Base-by-base conservation (phyloP, 2,113 vertebrate genomes). In the Dendrocopos noguchii region DNA sequence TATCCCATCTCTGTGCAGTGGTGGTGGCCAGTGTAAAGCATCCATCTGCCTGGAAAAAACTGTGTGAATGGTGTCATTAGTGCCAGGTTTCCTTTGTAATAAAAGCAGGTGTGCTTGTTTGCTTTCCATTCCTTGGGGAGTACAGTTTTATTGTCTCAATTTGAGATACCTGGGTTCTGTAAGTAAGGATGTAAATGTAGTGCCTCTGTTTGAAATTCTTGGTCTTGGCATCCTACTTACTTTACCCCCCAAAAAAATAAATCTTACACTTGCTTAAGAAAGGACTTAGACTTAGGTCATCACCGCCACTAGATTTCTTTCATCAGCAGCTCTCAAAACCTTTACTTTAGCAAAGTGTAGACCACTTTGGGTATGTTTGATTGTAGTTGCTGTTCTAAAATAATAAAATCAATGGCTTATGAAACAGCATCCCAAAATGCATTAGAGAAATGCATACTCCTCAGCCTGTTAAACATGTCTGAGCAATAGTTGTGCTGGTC, bases 371-470 rank as follows among this genome's bases (percentile, higher is more conserved):
- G 8, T 57, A 16, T 72, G 56, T 76, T 79, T 77, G 66, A 42
- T 73, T 0, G 0, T 70, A 66, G 84, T 11, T 84, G 80, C 64
- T 87, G 36, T 87, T 87, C 71, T 94, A 60, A 84, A 91, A 82
- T 61, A 93, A 78, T 86, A 71, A 74, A 91, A 88, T 88, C 73
- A 18, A 88, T 92, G 80, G 29, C 77, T 94, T 92, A 82, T 52
- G 91, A 87, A 96, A 88, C 66, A 85, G 64, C 79, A 64, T 36
- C 76, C 42, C 71, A 50, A 74, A 90, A 56, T 76, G 81, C 81
- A 59, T 91, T 91, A 92, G 90, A 73, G 87, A 63, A 66, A 19
- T 81, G 52, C 46, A 5, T 15, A 21, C 29, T 92, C 34, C 44
- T 88, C 78, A 31, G 74, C 74, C 70, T 85, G 27, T 33, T 88